These are phyloP conservation scores for Drosophila cyrtoloma DNA, from an alignment of 2,888 invertebrate species.

Conservation along the genomic window DNA sequence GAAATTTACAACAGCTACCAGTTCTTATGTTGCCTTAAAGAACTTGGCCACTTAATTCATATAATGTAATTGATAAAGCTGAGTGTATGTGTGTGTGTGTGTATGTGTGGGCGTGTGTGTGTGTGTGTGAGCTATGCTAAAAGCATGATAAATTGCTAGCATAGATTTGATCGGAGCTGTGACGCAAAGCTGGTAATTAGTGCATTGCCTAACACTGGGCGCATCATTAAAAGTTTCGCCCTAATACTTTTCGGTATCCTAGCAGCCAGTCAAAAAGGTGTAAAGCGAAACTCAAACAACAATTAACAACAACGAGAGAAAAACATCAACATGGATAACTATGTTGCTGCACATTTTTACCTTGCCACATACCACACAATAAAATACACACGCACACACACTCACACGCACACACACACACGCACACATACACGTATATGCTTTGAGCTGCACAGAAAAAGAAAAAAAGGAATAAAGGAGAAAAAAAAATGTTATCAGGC, in stretches of 20 bases:
- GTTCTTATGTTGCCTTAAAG: slow-evolving; percentile 21
- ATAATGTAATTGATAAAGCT: slow-evolving; percentile 69
- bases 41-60: slow-evolving; percentile 65
- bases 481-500: slow-evolving; percentile 28
- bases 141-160: slow-evolving; percentile 46
- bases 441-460: slow-evolving; percentile 22
- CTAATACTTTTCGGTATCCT: slow-evolving; percentile 12
- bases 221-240: slow-evolving; percentile 35
- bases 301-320: slow-evolving; percentile 21
- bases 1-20: slow-evolving; percentile 69
- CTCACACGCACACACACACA: not conserved
- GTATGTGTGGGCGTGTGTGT: not conserved
- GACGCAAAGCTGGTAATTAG: slow-evolving; percentile 45
- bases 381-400: not conserved
- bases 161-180: slow-evolving; percentile 14
- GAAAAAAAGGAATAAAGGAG: not conserved
- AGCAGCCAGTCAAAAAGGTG: slow-evolving; percentile 33
- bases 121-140: slow-evolving; percentile 23
- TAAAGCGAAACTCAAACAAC: slow-evolving; percentile 43
- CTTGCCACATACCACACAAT: slow-evolving; percentile 22
- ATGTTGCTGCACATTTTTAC: slow-evolving; percentile 22
- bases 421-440: slow-evolving; percentile 1
- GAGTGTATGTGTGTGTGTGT: not conserved
- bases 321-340: slow-evolving; percentile 8
- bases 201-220: slow-evolving; percentile 26